Evolutionary conservation across 2,797 vertebrate genomes (phyloP).

Genomic region (Anabacerthia variegaticeps): DNA sequence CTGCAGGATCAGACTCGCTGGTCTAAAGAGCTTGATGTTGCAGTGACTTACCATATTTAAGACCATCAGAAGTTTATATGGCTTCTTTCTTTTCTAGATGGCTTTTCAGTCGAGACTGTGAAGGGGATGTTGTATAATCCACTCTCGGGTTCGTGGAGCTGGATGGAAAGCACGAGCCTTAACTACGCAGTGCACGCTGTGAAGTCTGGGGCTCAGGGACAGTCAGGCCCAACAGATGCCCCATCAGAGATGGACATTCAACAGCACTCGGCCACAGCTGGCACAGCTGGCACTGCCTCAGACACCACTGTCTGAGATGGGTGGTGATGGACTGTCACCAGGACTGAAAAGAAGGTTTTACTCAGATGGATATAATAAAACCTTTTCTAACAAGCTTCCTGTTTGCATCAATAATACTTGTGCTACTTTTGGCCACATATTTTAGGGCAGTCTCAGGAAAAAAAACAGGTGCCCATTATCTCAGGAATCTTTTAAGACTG

Average conservation of each 20-base stretch:
- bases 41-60: not conserved
- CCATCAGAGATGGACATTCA: not conserved
- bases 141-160: constrained; percentile 85
- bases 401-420: not conserved
- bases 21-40: not conserved
- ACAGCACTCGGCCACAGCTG: not conserved
- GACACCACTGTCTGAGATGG: not conserved
- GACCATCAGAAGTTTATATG: not conserved
- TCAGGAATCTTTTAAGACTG: not conserved
- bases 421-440: not conserved
- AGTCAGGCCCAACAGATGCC: not conserved
- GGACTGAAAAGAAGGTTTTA: not conserved
- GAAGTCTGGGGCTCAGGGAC: constrained; percentile 64
- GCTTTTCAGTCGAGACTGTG: constrained; percentile 85
- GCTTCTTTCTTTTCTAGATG: constrained; percentile 77
- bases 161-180: constrained; percentile 84
- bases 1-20: not conserved
- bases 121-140: constrained; percentile 93
- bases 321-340: not conserved
- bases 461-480: not conserved
- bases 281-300: not conserved
- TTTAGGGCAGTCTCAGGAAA: not conserved
- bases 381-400: not conserved
- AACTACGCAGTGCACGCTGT: constrained; percentile 93
- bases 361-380: constrained; percentile 11